Evolutionary conservation across 2,797 vertebrate species (phyloP).

Genomic region (Rhynchonycteris naso): DNA sequence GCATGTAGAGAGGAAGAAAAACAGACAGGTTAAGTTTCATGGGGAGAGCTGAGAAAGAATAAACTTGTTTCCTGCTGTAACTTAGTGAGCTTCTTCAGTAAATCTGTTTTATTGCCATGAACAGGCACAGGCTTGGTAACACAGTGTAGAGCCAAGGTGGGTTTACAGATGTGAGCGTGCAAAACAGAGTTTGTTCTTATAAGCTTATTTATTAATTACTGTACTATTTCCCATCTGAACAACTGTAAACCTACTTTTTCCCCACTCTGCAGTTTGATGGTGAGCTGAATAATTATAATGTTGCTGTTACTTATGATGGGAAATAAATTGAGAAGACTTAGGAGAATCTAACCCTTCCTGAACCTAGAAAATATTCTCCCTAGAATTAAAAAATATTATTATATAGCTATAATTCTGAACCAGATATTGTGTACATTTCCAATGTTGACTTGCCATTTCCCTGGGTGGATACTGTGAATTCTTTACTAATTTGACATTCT

Average conservation of each 20-base stretch:
- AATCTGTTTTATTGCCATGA: neutral
- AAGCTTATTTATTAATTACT: too few species aligned
- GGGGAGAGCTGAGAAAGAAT: neutral
- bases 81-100: neutral
- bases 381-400: neutral
- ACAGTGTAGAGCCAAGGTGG: too few species aligned
- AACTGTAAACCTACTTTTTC: too few species aligned
- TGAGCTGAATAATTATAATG: neutral
- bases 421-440: neutral
- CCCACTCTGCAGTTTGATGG: neutral
- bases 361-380: neutral
- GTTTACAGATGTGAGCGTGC: too few species aligned
- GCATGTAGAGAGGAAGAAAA: neutral
- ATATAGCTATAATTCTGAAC: neutral
- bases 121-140: neutral
- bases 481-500: neutral
- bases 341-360: neutral
- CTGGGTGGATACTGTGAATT: neutral
- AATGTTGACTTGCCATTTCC: neutral
- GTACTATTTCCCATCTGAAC: too few species aligned
- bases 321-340: neutral
- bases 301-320: neutral
- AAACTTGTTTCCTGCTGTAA: neutral
- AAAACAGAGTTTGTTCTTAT: too few species aligned
- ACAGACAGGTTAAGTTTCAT: neutral